These are phyloP conservation scores for Lasioglossum leucozonium DNA, from an alignment of 2,888 invertebrate genomes.

Conservation along the genomic window DNA sequence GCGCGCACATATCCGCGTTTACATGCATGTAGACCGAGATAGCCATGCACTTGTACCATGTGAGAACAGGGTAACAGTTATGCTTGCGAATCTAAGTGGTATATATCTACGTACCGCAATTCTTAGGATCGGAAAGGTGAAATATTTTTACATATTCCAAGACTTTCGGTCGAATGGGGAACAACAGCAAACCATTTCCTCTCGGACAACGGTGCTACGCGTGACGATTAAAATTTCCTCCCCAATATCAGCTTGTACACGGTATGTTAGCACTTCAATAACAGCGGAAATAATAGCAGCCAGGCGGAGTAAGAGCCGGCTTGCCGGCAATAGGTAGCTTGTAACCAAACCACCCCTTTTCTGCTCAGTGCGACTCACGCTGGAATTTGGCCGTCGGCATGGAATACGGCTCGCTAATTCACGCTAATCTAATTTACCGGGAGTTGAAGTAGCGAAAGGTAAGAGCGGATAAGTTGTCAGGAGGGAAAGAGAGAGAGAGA, in stretches of 20 bases:
- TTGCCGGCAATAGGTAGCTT: conserved; percentile 39
- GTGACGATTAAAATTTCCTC: conserved; percentile 8
- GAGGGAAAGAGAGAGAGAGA: background rate
- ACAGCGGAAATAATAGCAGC: conserved; percentile 23
- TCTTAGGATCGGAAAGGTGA: background rate
- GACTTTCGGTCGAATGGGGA: background rate
- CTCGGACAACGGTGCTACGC: background rate
- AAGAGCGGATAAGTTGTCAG: conserved; percentile 60
- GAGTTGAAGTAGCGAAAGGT: conserved; percentile 72
- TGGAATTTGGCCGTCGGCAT: conserved; percentile 75
- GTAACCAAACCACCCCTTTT: conserved; percentile 60
- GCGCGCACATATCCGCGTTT: background rate
- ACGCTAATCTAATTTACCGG: conserved; percentile 78
- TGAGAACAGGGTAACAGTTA: background rate
- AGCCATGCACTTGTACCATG: background rate
- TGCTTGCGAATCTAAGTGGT: background rate
- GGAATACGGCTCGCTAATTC: conserved; percentile 78
- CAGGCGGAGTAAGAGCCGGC: conserved; percentile 26
- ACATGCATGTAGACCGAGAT: background rate
- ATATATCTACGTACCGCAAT: background rate
- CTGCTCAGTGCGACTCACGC: conserved; percentile 51
- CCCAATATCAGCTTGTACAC: background rate
- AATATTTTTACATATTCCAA: background rate
- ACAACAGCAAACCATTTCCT: background rate
- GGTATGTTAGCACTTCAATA: conserved; percentile 14